Evolutionary conservation across 2,888 invertebrate species (phyloP).

Genomic region (Pheosia gnoma): DNA sequence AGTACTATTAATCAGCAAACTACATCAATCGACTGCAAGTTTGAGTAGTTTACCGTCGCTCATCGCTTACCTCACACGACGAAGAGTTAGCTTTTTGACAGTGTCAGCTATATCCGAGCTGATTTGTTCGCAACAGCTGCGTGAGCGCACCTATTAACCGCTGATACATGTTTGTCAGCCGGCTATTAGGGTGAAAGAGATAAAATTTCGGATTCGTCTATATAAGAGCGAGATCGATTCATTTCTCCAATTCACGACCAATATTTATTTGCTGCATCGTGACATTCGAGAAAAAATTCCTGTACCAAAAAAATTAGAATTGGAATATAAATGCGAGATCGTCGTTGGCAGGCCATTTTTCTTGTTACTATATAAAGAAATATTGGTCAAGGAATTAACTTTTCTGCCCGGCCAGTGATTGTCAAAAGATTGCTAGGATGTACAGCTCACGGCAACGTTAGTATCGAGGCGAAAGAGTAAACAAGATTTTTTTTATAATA

Average conservation of each 20-base stretch:
- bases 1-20: neutral
- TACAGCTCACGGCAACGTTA: constrained; percentile 14
- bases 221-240: constrained; percentile 79
- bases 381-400: constrained; percentile 67
- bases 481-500: constrained; percentile 13
- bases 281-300: constrained; percentile 74
- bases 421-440: constrained; percentile 21
- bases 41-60: constrained; percentile 42
- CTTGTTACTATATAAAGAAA: constrained; percentile 74
- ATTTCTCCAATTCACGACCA: constrained; percentile 76
- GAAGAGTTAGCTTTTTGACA: constrained; percentile 78
- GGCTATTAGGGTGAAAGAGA: constrained; percentile 83
- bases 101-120: constrained; percentile 83
- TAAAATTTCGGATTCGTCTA: constrained; percentile 73
- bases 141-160: constrained; percentile 83
- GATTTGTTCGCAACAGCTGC: constrained; percentile 84
- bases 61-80: constrained; percentile 51
- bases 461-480: constrained; percentile 14
- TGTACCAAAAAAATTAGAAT: constrained; percentile 74
- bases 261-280: constrained; percentile 80
- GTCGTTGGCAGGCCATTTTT: constrained; percentile 70
- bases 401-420: constrained; percentile 27
- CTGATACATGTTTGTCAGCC: constrained; percentile 84
- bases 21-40: neutral
- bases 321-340: constrained; percentile 68